phyloP scores from a whole-genome alignment of 2,113 vertebrate genomes.

The Rhinopomastus cyanomelas region DNA sequence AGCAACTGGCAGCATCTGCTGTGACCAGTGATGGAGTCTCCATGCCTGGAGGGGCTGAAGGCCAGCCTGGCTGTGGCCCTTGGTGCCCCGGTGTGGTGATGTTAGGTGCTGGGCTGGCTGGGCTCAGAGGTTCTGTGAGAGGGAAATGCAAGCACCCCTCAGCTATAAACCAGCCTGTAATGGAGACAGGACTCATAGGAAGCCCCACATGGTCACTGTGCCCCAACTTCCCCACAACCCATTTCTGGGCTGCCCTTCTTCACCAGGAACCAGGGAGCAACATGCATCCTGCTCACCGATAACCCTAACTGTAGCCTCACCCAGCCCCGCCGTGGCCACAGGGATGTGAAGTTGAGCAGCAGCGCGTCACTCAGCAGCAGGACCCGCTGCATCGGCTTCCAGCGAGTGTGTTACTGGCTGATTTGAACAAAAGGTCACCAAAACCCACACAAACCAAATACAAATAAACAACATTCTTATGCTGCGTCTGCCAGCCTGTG shows the following conservation, averaged over 20 bases:
- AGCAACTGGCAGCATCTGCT: too few species aligned
- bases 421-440: constrained; percentile 55
- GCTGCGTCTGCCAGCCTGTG: background rate
- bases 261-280: background rate
- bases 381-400: background rate
- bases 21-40: too few species aligned
- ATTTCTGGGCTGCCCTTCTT: background rate
- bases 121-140: too few species aligned
- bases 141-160: background rate
- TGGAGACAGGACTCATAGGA: background rate
- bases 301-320: background rate
- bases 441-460: constrained; percentile 46
- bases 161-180: background rate
- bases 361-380: background rate
- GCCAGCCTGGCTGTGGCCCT: too few species aligned
- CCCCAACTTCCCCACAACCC: background rate
- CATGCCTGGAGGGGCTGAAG: too few species aligned
- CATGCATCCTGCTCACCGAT: background rate
- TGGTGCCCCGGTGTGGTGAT: too few species aligned
- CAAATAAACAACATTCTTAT: constrained; percentile 54
- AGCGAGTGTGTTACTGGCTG: background rate
- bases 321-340: background rate
- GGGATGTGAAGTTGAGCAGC: background rate
- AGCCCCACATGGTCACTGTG: fast-evolving
- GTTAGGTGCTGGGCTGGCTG: too few species aligned